Conservation (phyloP, 1,140 invertebrate genomes). For the Drosophila nigromelanica region DNA sequence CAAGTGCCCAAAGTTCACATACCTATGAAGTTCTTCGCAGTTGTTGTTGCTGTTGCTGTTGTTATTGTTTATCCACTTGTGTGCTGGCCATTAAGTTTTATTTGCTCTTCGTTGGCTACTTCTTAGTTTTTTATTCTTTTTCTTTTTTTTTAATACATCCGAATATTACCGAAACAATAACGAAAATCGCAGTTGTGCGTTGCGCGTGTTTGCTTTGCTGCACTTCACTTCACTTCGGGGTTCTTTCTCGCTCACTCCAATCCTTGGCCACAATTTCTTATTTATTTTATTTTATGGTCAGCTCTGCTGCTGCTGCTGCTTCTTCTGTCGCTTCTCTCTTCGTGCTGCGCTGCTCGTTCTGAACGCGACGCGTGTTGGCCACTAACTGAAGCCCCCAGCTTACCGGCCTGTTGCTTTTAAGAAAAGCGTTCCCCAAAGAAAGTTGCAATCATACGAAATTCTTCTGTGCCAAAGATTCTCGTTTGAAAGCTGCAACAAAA, state of each 20-base stretch:
- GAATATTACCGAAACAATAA: conserved; percentile 39
- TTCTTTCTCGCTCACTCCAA: conserved; percentile 25
- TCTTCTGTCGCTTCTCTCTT: conserved; percentile 6
- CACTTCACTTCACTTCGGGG: conserved; percentile 68
- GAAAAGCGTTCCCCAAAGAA: conserved; percentile 70
- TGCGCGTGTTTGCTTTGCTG: conserved; percentile 13
- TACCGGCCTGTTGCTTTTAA: conserved; percentile 63
- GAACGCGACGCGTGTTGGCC: conserved; percentile 73
- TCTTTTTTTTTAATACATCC: conserved; percentile 21
- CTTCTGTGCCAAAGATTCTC: conserved; percentile 56
- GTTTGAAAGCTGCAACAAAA: conserved; percentile 52
- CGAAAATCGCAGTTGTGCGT: conserved; percentile 28
- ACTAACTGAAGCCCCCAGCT: conserved; percentile 51
- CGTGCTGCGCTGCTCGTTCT: conserved; percentile 49
- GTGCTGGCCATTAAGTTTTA: conserved; percentile 38
- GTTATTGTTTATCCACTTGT: conserved; percentile 56
- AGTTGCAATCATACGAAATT: conserved; percentile 64
- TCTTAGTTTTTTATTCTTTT: conserved; percentile 14
- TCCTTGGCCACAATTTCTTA: background rate
- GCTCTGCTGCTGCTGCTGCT: background rate
- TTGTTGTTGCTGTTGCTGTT: conserved; percentile 5
- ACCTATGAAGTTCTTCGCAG: conserved; percentile 36
- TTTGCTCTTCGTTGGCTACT: conserved; percentile 32
- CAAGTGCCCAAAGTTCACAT: conserved; percentile 50
- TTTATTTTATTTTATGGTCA: conserved; percentile 31